phyloP scores from a whole-genome alignment of 1,140 invertebrate genomes.

The Phocides pigmalion region DNA sequence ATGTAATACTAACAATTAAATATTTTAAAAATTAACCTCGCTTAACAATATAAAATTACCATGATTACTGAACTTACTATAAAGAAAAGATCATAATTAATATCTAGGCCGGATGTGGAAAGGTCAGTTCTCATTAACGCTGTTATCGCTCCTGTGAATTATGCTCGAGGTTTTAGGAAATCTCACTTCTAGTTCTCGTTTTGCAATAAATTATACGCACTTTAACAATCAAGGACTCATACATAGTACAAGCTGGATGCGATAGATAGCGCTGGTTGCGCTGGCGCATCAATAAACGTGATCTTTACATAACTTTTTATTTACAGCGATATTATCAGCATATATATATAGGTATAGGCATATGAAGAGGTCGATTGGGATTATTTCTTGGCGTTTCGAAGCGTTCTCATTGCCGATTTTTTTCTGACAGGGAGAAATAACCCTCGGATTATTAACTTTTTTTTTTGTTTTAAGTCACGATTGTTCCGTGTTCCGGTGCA shows the following conservation, averaged over 20 bases:
- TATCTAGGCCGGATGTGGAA: conserved; percentile 66
- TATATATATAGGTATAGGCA: too few species aligned
- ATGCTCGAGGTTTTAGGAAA: conserved; percentile 66
- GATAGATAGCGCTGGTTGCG: conserved; percentile 26
- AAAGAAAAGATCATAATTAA: conserved; percentile 40
- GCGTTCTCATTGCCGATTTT: too few species aligned
- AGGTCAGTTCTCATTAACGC: conserved; percentile 70
- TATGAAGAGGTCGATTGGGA: too few species aligned
- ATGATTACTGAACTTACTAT: conserved; percentile 20
- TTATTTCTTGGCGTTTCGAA: too few species aligned
- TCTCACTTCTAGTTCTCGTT: conserved; percentile 42
- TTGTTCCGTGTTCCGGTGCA: too few species aligned
- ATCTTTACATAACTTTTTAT: too few species aligned
- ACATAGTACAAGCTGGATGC: conserved; percentile 10
- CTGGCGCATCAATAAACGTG: neutral
- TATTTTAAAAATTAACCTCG: conserved; percentile 27
- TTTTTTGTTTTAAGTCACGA: too few species aligned
- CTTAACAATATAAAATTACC: conserved; percentile 25
- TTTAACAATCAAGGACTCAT: conserved; percentile 10
- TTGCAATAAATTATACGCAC: conserved; percentile 40
- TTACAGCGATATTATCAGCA: too few species aligned
- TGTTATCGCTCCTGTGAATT: conserved; percentile 64
- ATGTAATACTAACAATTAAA: conserved; percentile 15
- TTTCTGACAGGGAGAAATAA: too few species aligned
- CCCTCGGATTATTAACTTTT: too few species aligned